A percentile compares a stretch with the other conserved stretches of the same genome.
Conservation (phyloP, 35 echinoderm and acorn worm species). For the Lytechinus pictus region DNA sequence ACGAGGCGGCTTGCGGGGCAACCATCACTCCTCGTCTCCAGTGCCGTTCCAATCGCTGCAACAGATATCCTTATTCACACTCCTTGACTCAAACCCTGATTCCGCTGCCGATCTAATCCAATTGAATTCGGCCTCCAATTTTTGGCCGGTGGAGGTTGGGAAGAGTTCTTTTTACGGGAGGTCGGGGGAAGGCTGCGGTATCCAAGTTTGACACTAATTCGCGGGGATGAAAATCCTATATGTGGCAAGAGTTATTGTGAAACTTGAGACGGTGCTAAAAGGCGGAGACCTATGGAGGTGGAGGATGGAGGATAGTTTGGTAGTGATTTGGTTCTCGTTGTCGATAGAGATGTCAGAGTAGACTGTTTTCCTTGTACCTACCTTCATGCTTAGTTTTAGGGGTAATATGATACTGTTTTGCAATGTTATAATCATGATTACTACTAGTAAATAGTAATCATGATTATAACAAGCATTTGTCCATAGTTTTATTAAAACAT, state of each 20-base stretch:
- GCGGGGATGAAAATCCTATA: not conserved
- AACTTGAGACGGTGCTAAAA: slow-evolving; percentile 17
- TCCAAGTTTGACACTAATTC: slow-evolving; percentile 28
- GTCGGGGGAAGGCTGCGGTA: slow-evolving; percentile 4
- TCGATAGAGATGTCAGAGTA: not conserved
- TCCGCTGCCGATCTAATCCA: not conserved
- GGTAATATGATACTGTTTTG: not conserved
- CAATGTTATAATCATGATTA: not conserved
- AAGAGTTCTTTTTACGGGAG: not conserved
- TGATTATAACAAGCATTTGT: too few relatives aligned
- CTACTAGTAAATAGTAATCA: not conserved
- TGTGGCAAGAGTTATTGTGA: slow-evolving; percentile 34
- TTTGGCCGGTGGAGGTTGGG: not conserved
- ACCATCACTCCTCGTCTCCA: not conserved
- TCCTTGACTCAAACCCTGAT: not conserved
- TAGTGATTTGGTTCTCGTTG: not conserved
- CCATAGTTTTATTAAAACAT: not conserved
- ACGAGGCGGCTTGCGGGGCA: not conserved
- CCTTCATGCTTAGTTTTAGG: too few relatives aligned
- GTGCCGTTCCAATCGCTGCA: not conserved
- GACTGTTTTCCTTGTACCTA: not conserved
- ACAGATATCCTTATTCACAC: not conserved
- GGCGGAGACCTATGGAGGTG: not conserved
- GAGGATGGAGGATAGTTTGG: not conserved
- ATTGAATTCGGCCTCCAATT: not conserved